Evolutionary conservation across 2,113 vertebrate genomes (phyloP).

Genomic region (Gnathonemus echidnorhynchus): DNA sequence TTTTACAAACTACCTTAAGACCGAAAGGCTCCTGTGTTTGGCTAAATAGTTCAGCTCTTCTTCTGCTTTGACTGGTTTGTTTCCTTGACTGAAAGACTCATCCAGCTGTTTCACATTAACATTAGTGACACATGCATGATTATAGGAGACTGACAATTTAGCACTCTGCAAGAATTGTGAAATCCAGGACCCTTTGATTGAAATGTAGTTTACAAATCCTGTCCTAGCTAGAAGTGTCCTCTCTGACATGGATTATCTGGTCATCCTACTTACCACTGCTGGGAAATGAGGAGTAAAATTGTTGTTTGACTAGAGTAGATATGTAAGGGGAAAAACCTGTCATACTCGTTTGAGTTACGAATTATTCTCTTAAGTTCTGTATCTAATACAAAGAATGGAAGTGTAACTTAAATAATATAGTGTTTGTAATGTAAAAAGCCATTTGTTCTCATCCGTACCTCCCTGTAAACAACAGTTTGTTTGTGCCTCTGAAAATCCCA

Average conservation of each 20-base stretch:
- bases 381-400: background rate
- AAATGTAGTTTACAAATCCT: background rate
- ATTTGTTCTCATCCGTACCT: background rate
- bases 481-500: background rate
- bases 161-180: background rate
- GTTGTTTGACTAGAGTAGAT: background rate
- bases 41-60: background rate
- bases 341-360: background rate
- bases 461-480: background rate
- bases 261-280: background rate
- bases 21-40: constrained; percentile 17
- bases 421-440: background rate
- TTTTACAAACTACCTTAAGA: background rate
- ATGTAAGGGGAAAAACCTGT: background rate
- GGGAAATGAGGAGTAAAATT: background rate
- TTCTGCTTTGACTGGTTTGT: background rate
- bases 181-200: background rate
- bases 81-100: background rate
- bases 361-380: background rate
- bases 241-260: background rate
- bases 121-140: background rate
- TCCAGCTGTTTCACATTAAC: background rate
- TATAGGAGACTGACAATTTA: background rate
- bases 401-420: background rate
- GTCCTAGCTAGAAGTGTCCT: background rate